These are phyloP conservation scores for Idaea biselata DNA, from an alignment of 2,888 invertebrate species.

Conservation along the genomic window DNA sequence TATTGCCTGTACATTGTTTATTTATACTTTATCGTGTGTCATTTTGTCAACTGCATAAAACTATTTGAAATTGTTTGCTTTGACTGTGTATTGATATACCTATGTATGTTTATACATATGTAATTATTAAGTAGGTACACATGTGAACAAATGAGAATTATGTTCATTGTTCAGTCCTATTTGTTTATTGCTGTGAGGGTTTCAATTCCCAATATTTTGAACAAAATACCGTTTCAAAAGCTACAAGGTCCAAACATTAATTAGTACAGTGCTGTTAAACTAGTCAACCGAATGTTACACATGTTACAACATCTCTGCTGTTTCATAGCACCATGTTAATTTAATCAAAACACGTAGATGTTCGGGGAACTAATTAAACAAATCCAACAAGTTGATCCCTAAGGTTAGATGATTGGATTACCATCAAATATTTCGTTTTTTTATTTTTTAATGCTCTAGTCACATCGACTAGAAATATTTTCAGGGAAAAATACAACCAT, in stretches of 20 bases:
- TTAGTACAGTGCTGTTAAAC: conserved; percentile 18
- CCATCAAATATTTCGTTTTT: too few relatives aligned
- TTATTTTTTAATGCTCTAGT: too few relatives aligned
- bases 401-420: too few relatives aligned
- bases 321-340: conserved; percentile 25
- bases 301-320: conserved; percentile 20
- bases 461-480: too few relatives aligned
- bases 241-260: conserved; percentile 21
- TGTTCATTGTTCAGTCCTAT: too few relatives aligned
- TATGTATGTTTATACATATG: not conserved
- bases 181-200: not conserved
- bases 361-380: conserved; percentile 39
- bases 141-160: too few relatives aligned
- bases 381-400: conserved; percentile 39
- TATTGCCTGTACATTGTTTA: not conserved
- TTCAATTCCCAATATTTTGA: not conserved
- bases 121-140: too few relatives aligned
- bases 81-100: not conserved
- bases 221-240: not conserved
- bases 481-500: too few relatives aligned
- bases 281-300: conserved; percentile 19
- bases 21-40: not conserved
- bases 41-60: not conserved
- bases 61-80: not conserved
- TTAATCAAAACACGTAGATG: conserved; percentile 36